phyloP scores from a whole-genome alignment of 2,888 invertebrate genomes.

The Cerastis leucographa region DNA sequence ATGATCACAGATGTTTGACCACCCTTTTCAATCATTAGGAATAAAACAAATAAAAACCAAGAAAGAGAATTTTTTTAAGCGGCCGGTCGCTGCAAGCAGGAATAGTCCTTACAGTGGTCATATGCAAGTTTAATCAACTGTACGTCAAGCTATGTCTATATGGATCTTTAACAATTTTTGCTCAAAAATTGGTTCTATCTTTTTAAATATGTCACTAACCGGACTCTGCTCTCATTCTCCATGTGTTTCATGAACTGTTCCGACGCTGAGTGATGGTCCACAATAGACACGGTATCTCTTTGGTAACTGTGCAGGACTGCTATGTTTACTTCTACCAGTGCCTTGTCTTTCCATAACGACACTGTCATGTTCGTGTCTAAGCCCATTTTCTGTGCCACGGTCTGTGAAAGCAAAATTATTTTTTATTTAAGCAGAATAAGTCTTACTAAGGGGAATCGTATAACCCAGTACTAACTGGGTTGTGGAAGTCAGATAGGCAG shows the following conservation, averaged over 20 bases:
- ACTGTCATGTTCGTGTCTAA: conserved; percentile 96
- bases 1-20: background rate
- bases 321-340: conserved; percentile 96
- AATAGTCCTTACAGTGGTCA: too few species aligned
- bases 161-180: background rate
- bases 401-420: conserved; percentile 55
- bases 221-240: conserved; percentile 95
- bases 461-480: too few species aligned
- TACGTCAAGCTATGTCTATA: background rate
- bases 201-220: conserved; percentile 82
- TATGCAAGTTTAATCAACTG: too few species aligned
- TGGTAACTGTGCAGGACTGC: conserved; percentile 97
- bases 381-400: conserved; percentile 95
- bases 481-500: too few species aligned
- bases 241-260: conserved; percentile 98
- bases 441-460: too few species aligned
- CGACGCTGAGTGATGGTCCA: conserved; percentile 98
- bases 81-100: too few species aligned
- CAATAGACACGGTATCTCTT: conserved; percentile 96
- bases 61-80: background rate
- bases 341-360: conserved; percentile 98
- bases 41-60: background rate
- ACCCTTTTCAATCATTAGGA: background rate
- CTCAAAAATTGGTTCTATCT: background rate
- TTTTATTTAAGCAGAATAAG: too few species aligned